Conservation (phyloP, 2,113 vertebrate genomes). For the Bettongia penicillata region DNA sequence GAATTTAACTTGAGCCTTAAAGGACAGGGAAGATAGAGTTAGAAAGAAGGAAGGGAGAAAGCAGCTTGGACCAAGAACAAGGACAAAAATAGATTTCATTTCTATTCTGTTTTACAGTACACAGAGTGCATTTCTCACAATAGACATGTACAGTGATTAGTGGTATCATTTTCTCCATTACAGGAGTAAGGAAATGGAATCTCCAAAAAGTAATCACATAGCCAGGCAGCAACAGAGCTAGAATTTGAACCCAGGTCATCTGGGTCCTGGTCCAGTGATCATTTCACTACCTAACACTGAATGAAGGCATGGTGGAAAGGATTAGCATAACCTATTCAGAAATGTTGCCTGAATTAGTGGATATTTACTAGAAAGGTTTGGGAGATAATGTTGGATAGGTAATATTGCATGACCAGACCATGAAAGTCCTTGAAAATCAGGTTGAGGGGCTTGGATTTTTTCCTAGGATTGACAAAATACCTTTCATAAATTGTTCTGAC, state of each 20-base stretch:
- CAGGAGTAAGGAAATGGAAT: not conserved
- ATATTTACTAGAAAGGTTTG: not conserved
- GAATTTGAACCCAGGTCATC: not conserved
- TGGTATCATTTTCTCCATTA: not conserved
- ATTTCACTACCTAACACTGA: not conserved
- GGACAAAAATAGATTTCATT: not conserved
- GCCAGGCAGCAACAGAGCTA: not conserved
- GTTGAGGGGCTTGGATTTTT: not conserved
- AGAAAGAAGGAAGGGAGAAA: not conserved
- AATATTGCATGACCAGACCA: not conserved
- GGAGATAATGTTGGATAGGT: not conserved
- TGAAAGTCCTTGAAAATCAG: not conserved
- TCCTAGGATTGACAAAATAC: not conserved
- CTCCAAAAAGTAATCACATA: not conserved
- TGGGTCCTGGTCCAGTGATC: not conserved
- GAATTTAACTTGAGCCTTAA: not conserved
- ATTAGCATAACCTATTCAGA: not conserved
- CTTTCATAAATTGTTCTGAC: not conserved
- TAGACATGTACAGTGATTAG: not conserved
- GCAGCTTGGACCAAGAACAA: not conserved
- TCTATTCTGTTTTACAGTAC: not conserved
- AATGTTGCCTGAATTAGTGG: not conserved
- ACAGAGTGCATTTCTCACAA: not conserved
- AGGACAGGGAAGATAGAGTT: not conserved
- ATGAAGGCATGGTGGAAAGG: not conserved